Base-by-base conservation (phyloP, 2,113 vertebrate species). In the Crotophaga sulcirostris region DNA sequence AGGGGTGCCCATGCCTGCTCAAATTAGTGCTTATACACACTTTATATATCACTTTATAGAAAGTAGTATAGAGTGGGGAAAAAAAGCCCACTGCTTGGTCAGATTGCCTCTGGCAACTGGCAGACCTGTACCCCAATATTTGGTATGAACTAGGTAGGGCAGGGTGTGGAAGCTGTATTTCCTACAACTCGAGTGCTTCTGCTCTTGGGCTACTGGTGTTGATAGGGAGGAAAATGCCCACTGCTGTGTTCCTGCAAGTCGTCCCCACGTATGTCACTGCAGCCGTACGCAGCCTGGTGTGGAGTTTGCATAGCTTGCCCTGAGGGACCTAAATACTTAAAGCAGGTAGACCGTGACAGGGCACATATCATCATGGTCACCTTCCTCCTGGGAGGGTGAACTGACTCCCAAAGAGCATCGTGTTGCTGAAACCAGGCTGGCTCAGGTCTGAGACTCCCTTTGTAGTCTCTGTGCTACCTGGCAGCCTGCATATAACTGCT, bases 381-480 rank as follows among this genome's bases (percentile, higher is more conserved):
- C 25, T 66, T 49, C 36, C 40, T 55, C 29, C 42, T 59, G 33
- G 24, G 29, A 66, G 40, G 16, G 38, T 26, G 38, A 69, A 63
- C 10, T 3, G 4, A n/a, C 15, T 38, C 7, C 29, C 2, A 1
- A 7, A 28, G 55, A 79, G 49, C 29, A 74, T 62, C 2, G 1
- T 1, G 2, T 29, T 91, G 33, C 36, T 52, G 70, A 56, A 86
- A 72, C 16, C 36, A 60, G 33, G 16, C 21, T 84, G 47, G 7
- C 38, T 51, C 45, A 28, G 14, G 9, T 36, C 25, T 55, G 58
- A 45, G 18, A 16, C 15, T 64, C 25, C 26, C 31, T 70, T 33
- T 79, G 8, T 29, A 42, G 34, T 45, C n/a, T 77, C 59, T 86
- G 6, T 36, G 25, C 54, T 73, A 15, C 52, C 52, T 62, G 74